Conservation (phyloP, 2,888 invertebrate species). For the Isotomurus palustris region DNA sequence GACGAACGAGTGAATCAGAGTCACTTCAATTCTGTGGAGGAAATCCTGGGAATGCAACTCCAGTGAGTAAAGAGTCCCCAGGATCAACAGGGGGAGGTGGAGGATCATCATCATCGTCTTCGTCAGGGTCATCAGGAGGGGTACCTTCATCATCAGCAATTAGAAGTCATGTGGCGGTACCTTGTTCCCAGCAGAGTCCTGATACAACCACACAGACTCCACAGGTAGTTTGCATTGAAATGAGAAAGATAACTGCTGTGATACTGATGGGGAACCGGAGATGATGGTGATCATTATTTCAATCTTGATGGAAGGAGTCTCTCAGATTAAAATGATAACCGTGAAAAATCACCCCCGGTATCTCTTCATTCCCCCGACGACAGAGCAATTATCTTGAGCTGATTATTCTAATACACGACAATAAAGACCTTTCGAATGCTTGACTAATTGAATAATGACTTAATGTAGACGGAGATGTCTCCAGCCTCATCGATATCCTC, state of each 20-base stretch:
- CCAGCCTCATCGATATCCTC: slow-evolving; percentile 45
- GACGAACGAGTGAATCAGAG: slow-evolving; percentile 12
- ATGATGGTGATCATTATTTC: too few relatives aligned
- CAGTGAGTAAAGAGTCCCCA: neutral
- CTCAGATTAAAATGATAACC: too few relatives aligned
- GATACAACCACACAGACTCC: slow-evolving; percentile 46
- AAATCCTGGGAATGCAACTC: slow-evolving; percentile 3
- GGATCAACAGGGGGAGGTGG: neutral
- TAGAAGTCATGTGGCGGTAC: slow-evolving; percentile 40
- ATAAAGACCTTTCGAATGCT: neutral
- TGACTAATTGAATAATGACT: slow-evolving; percentile 1
- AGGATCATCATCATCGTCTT: slow-evolving; percentile 8
- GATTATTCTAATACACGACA: too few relatives aligned
- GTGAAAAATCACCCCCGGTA: too few relatives aligned
- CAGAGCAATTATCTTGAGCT: neutral
- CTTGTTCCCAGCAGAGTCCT: slow-evolving; percentile 45
- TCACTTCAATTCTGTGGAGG: neutral
- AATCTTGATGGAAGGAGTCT: too few relatives aligned
- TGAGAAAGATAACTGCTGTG: slow-evolving; percentile 3
- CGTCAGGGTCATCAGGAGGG: too few relatives aligned
- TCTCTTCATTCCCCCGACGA: neutral
- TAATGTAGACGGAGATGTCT: slow-evolving; percentile 43
- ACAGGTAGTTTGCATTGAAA: slow-evolving; percentile 41
- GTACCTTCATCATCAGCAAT: slow-evolving; percentile 19
- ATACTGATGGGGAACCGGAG: neutral